A percentile compares a stretch with the other conserved stretches of the same genome.
phyloP scores from a whole-genome alignment of 1,140 invertebrate genomes.

The Helicorthomorpha holstii region DNA sequence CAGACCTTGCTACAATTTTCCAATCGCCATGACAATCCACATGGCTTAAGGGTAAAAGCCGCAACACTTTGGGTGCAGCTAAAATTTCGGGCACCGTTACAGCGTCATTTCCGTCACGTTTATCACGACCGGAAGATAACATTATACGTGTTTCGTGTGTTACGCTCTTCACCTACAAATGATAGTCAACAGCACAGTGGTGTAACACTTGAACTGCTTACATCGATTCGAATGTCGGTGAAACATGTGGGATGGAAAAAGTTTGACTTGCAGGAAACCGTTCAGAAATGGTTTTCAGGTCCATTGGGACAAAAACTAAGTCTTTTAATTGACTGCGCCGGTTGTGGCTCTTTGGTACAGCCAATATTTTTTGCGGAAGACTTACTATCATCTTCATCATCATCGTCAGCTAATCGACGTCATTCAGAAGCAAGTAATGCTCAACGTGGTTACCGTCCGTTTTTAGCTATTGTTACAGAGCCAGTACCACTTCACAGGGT shows the following conservation, averaged over 20 bases:
- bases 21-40: slow-evolving; percentile 32
- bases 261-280: slow-evolving; percentile 58
- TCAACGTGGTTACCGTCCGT: slow-evolving; percentile 36
- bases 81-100: slow-evolving; percentile 31
- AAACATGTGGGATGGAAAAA: slow-evolving; percentile 63
- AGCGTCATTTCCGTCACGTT: slow-evolving; percentile 17
- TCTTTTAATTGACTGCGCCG: slow-evolving; percentile 64
- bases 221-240: slow-evolving; percentile 46
- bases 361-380: slow-evolving; percentile 36
- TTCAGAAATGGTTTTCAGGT: slow-evolving; percentile 27
- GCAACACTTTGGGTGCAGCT: slow-evolving; percentile 58
- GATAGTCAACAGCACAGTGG: not conserved
- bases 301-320: slow-evolving; percentile 34
- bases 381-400: slow-evolving; percentile 26
- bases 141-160: slow-evolving; percentile 44
- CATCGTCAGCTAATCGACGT: not conserved
- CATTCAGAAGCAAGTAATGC: slow-evolving; percentile 9
- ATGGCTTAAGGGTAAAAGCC: slow-evolving; percentile 45
- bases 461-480: slow-evolving; percentile 65
- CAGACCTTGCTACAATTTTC: slow-evolving; percentile 69
- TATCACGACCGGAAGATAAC: slow-evolving; percentile 32
- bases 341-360: slow-evolving; percentile 42
- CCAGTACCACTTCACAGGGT: slow-evolving; percentile 36
- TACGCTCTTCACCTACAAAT: slow-evolving; percentile 9
- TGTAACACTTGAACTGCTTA: slow-evolving; percentile 17